These are phyloP conservation scores for Mormyrops attenuatus DNA, from an alignment of 2,797 vertebrate species.

Conservation along the genomic window DNA sequence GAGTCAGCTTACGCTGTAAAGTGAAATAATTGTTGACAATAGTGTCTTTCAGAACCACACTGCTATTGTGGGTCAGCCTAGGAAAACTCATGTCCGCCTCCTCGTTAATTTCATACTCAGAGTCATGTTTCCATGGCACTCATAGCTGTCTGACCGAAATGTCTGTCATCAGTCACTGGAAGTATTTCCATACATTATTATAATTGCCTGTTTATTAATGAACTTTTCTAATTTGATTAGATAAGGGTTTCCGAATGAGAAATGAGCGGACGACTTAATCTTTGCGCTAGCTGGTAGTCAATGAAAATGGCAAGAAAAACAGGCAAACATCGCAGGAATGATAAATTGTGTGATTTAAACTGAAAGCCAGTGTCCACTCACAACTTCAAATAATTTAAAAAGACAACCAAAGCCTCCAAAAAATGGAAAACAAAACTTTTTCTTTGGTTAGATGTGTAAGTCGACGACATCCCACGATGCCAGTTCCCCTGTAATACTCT, in stretches of 20 bases:
- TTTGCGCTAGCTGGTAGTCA: constrained; percentile 27
- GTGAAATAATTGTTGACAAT: constrained; percentile 48
- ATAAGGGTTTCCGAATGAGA: background rate
- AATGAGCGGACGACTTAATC: background rate
- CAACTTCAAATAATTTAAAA: constrained; percentile 60
- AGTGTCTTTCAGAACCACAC: constrained; percentile 36
- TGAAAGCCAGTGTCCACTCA: constrained; percentile 68
- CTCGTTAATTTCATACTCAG: constrained; percentile 53
- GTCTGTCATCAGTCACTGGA: constrained; percentile 18
- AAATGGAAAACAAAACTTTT: background rate
- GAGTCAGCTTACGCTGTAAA: constrained; percentile 29
- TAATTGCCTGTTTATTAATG: background rate
- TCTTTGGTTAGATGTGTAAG: background rate
- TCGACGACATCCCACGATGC: background rate
- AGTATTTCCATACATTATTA: constrained; percentile 8
- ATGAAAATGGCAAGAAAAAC: constrained; percentile 39
- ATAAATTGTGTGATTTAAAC: constrained; percentile 60
- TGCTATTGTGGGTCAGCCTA: constrained; percentile 38
- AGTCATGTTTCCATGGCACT: constrained; percentile 45
- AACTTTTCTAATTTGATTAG: background rate
- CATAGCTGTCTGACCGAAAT: constrained; percentile 19
- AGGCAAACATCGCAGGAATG: constrained; percentile 20
- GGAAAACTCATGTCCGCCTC: constrained; percentile 40
- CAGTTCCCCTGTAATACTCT: background rate
- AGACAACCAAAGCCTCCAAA: constrained; percentile 30